A percentile compares a stretch with the other conserved stretches of the same genome.
phyloP scores from a whole-genome alignment of 2,797 vertebrate species.

The Myiotriccus ornatus region DNA sequence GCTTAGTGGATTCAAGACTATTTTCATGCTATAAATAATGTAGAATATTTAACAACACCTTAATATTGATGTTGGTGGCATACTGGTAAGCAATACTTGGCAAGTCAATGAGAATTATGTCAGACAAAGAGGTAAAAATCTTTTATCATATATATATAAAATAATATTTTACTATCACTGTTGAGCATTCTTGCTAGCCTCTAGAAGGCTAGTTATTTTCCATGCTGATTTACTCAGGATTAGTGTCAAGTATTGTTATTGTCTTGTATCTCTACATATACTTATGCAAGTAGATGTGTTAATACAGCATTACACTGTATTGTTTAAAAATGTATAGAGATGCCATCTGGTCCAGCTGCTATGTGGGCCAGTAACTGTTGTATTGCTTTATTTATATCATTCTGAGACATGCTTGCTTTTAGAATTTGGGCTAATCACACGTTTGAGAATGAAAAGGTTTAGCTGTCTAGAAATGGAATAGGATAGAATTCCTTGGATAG shows the following conservation, averaged over 20 bases:
- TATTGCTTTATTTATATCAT: slow-evolving; percentile 36
- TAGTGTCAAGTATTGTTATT: slow-evolving; percentile 29
- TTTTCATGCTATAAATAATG: slow-evolving; percentile 56
- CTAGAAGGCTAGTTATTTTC: slow-evolving; percentile 33
- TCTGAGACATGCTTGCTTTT: background rate
- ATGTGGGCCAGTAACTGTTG: slow-evolving; percentile 32
- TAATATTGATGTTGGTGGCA: slow-evolving; percentile 54
- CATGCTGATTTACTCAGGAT: slow-evolving; percentile 31
- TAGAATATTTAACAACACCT: slow-evolving; percentile 53
- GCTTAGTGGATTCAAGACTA: slow-evolving; percentile 13
- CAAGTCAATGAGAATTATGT: slow-evolving; percentile 59
- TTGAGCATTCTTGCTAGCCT: slow-evolving; percentile 22
- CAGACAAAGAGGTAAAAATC: slow-evolving; percentile 48
- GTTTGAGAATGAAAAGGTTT: background rate
- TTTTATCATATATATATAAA: slow-evolving; percentile 17
- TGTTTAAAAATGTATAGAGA: slow-evolving; percentile 56
- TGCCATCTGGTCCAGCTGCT: slow-evolving; percentile 45
- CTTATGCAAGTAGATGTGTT: slow-evolving; percentile 26
- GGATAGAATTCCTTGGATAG: background rate
- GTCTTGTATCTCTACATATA: slow-evolving; percentile 26
- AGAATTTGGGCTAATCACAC: slow-evolving; percentile 12
- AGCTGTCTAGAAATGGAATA: background rate
- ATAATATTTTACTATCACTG: background rate
- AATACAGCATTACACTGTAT: slow-evolving; percentile 15
- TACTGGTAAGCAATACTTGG: slow-evolving; percentile 26